Evolutionary conservation across 2,888 invertebrate species (phyloP), one percentile per base, ranked within the genome.

Genomic region (Campoplex nolae): DNA sequence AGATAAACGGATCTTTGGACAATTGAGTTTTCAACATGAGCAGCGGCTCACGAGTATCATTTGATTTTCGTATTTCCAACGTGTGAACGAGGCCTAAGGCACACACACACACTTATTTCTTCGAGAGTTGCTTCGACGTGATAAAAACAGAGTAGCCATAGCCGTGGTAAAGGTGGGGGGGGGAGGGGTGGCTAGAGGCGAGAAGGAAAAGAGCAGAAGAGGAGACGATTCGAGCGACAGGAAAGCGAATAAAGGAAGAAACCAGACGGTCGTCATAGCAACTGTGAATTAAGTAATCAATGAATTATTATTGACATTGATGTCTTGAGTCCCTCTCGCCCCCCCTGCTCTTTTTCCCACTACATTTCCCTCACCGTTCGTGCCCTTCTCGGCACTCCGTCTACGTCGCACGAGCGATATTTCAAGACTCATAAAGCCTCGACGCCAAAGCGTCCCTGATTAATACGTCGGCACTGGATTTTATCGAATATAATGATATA

Each of bases 221-320:
- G 91, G 90, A 91, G 92, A 91, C 90, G 78, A 86, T 88, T 89
- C 88, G 85, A 90, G 88, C 89, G 87, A 85, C 89, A 88, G 90
- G 88, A 89, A 92, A 90, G 89, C 88, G 89, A 91, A 84, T 62
- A 78, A 86, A 78, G 86, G 81, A 85, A 80, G 87, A 88, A 88
- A 88, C 70, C 90, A 91, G 93, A 91, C 92, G 93, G 94, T 94
- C 89, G 92, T 91, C 93, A 93, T 92, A 92, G 94, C 80, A 92
- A 94, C 94, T 92, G 89, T 92, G 94, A 94, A 94, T 94, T 94
- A 93, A 93, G 93, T 94, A 94, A 94, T 94, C 94, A 93, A 93
- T 93, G 93, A 94, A 94, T 94, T 94, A 94, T 94, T 94, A 94
- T 94, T 94, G 94, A 94, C 94, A 94, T 93, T 94, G 94, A 94